Evolutionary conservation across 2,113 vertebrate genomes (phyloP).

Genomic region (Antechinus flavipes): DNA sequence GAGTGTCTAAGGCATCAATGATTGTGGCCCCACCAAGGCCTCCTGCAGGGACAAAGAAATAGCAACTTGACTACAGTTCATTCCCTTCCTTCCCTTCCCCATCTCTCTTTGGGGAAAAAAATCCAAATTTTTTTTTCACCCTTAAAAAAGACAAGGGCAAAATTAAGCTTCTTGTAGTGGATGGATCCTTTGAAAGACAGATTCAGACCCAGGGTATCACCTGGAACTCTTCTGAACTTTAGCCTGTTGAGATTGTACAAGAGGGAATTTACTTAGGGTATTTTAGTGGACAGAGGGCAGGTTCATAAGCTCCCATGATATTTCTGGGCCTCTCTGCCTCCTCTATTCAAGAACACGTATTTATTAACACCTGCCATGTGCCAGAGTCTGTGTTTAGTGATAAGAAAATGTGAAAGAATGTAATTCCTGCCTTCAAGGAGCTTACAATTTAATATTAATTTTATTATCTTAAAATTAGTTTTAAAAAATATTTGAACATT

Average conservation of each 20-base stretch:
- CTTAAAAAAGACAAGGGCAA: background rate
- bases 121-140: background rate
- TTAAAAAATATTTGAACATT: no score
- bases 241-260: background rate
- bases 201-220: background rate
- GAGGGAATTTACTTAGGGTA: background rate
- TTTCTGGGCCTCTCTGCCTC: background rate
- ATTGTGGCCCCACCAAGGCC: slow-evolving; percentile 95
- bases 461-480: no score
- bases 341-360: background rate
- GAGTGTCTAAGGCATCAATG: slow-evolving; percentile 95
- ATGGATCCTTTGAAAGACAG: background rate
- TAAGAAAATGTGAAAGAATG: background rate
- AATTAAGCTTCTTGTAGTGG: background rate
- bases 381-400: background rate
- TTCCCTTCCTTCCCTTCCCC: background rate
- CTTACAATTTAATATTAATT: background rate
- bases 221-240: background rate
- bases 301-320: background rate
- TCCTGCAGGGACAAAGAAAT: slow-evolving; percentile 85
- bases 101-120: background rate
- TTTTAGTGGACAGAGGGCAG: background rate
- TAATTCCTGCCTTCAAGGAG: background rate
- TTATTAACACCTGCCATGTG: background rate
- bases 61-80: background rate